Evolutionary conservation across 2,113 vertebrate species (phyloP).

Genomic region (Pampusana beccarii): DNA sequence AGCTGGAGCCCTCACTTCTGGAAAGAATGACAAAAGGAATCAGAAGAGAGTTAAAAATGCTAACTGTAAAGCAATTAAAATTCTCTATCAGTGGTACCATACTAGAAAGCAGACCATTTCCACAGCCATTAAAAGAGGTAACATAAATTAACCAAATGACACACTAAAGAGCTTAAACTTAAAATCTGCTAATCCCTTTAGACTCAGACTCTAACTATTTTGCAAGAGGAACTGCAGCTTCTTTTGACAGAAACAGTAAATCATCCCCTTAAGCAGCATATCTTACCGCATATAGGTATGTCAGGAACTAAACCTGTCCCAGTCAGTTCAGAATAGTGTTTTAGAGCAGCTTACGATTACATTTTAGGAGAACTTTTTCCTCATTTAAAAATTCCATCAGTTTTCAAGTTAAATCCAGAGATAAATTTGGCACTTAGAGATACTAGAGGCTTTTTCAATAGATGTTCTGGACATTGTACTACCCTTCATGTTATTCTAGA

Average conservation of each 20-base stretch:
- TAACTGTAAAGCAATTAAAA: conserved; percentile 31
- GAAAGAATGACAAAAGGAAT: background rate
- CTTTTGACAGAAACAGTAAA: conserved; percentile 52
- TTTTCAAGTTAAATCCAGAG: conserved; percentile 43
- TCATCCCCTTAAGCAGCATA: conserved; percentile 43
- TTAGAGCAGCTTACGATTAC: conserved; percentile 31
- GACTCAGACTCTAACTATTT: conserved; percentile 38
- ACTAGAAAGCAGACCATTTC: background rate
- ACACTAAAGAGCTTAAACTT: conserved; percentile 48
- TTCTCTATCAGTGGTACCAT: background rate
- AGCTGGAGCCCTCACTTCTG: background rate
- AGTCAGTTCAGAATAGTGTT: conserved; percentile 8
- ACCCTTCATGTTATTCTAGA: conserved; percentile 52
- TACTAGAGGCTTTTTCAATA: conserved; percentile 28
- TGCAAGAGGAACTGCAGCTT: conserved; percentile 17
- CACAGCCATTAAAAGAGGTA: conserved; percentile 1
- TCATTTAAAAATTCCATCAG: conserved; percentile 47
- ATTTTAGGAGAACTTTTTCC: conserved; percentile 23
- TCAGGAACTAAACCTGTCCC: conserved; percentile 34
- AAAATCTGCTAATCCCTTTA: conserved; percentile 61
- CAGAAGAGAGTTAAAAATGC: background rate
- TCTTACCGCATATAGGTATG: conserved; percentile 46
- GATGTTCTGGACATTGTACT: conserved; percentile 29
- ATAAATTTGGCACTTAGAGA: conserved; percentile 31
- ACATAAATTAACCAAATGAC: conserved; percentile 59